phyloP scores from a whole-genome alignment of 2,797 vertebrate species.

The Macropodus opercularis region DNA sequence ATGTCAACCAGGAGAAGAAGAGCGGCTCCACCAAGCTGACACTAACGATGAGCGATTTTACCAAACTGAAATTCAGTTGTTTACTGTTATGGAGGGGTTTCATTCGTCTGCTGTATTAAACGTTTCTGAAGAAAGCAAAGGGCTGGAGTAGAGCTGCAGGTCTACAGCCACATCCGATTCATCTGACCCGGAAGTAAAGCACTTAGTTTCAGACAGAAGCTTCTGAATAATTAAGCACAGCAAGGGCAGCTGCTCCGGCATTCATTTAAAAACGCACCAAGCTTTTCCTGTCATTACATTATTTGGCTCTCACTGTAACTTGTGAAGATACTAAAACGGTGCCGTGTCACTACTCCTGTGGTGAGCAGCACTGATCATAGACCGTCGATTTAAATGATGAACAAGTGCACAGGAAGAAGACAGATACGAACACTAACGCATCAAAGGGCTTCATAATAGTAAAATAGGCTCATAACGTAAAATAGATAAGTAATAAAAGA shows the following conservation, averaged over 20 bases:
- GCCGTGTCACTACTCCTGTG: background rate
- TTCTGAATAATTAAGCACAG: slow-evolving; percentile 47
- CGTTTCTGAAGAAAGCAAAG: no score
- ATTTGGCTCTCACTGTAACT: slow-evolving; percentile 18
- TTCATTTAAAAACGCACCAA: slow-evolving; percentile 10
- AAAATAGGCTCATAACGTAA: background rate
- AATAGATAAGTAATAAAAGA: slow-evolving; percentile 16
- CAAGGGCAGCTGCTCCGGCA: slow-evolving; percentile 23
- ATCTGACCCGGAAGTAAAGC: slow-evolving; percentile 24
- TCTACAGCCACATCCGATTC: slow-evolving; percentile 3
- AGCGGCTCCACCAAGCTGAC: no score
- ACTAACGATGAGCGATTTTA: no score
- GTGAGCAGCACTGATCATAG: background rate
- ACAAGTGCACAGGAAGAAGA: background rate
- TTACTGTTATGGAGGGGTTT: no score
- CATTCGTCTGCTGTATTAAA: no score
- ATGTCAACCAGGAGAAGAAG: no score
- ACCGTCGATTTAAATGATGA: background rate
- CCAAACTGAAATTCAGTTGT: no score
- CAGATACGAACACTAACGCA: slow-evolving; percentile 26
- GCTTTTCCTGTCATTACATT: background rate
- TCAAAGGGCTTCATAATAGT: no score
- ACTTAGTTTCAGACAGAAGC: slow-evolving; percentile 28
- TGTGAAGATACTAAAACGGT: slow-evolving; percentile 1
- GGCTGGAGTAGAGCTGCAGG: no score